Evolutionary conservation across 2,113 vertebrate species (phyloP).

Genomic region (Panurus biarmicus): DNA sequence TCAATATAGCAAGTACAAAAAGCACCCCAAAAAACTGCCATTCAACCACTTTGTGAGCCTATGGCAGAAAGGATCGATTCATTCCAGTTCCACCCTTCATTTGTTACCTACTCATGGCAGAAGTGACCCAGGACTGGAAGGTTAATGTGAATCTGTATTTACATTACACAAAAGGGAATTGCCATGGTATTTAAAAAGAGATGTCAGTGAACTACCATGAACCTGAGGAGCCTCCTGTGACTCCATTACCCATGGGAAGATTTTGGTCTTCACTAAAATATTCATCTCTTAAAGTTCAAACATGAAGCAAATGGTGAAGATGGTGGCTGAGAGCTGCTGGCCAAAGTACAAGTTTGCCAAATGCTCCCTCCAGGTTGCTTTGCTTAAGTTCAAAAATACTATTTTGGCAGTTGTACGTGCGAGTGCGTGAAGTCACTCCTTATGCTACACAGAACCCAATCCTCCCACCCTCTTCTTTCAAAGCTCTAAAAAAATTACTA

Average conservation of each 20-base stretch:
- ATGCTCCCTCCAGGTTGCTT: not conserved
- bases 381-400: not conserved
- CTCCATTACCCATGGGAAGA: not conserved
- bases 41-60: not conserved
- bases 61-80: not conserved
- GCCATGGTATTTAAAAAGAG: not conserved
- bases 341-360: not conserved
- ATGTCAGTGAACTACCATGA: not conserved
- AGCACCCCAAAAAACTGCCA: not conserved
- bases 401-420: not conserved
- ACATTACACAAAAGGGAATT: not conserved
- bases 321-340: not conserved
- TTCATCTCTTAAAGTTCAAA: not conserved
- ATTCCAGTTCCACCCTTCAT: not conserved
- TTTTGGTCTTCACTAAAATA: not conserved
- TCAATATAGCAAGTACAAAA: not conserved
- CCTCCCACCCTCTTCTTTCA: not conserved
- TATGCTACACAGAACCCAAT: not conserved
- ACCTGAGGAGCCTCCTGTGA: not conserved
- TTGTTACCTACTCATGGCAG: not conserved
- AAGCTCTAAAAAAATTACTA: not conserved
- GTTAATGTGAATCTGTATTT: not conserved
- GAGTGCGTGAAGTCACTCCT: not conserved
- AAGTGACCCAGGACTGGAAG: not conserved
- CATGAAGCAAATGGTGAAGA: not conserved